Percentiles rank a stretch among this genome's conserved stretches.
These are phyloP conservation scores for Poeciliopsis retropinna DNA, from an alignment of 2,113 vertebrate species.

Conservation along the genomic window DNA sequence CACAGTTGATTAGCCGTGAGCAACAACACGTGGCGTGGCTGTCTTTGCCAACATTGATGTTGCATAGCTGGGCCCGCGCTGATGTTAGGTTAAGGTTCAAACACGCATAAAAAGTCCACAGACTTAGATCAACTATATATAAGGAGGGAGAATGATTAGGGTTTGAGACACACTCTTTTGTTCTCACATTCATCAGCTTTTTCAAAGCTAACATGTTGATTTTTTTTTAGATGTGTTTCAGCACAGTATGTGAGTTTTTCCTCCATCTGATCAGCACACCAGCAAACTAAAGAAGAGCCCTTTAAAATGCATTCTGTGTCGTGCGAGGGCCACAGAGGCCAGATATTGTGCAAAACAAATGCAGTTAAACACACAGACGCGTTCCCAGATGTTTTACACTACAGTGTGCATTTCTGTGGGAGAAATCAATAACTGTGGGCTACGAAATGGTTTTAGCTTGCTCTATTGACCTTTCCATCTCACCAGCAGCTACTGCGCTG, in stretches of 20 bases:
- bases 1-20: not conserved
- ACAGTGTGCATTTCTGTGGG: conserved; percentile 54
- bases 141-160: conserved; percentile 31
- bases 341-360: conserved; percentile 60
- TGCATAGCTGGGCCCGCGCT: conserved; percentile 34
- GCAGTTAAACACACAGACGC: conserved; percentile 53
- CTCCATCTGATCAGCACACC: conserved; percentile 39
- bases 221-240: conserved; percentile 10
- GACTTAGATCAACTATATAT: conserved; percentile 47
- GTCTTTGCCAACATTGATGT: conserved; percentile 10
- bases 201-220: conserved; percentile 35
- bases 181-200: conserved; percentile 11
- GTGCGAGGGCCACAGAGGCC: conserved; percentile 50
- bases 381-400: conserved; percentile 61
- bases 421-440: conserved; percentile 76
- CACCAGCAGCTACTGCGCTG: conserved; percentile 36
- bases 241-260: not conserved
- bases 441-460: conserved; percentile 62
- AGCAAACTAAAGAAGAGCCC: conserved; percentile 19
- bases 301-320: conserved; percentile 37
- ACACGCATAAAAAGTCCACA: conserved; percentile 49
- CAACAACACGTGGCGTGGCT: not conserved
- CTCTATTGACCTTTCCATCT: conserved; percentile 67
- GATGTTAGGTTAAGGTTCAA: conserved; percentile 32
- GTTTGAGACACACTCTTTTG: conserved; percentile 28